Percentiles rank a stretch among this genome's conserved stretches.
These are phyloP conservation scores for Eufriesea mexicana DNA, from an alignment of 1,140 invertebrate genomes.

Conservation along the genomic window DNA sequence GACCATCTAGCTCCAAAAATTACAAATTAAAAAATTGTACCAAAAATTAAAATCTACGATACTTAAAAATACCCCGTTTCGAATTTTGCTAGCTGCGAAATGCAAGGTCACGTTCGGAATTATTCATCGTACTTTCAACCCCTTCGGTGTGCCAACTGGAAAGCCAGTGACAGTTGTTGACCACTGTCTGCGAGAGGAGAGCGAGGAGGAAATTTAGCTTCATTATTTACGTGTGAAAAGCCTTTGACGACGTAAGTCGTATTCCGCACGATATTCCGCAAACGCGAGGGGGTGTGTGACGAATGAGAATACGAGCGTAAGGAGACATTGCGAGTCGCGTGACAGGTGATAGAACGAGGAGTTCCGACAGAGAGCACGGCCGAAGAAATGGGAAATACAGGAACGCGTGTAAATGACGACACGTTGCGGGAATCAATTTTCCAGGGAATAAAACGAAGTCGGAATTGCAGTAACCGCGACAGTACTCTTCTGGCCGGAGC, in stretches of 20 bases:
- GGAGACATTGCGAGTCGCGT: slow-evolving; percentile 19
- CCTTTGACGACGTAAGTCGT: slow-evolving; percentile 4
- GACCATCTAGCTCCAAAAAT: too few species aligned
- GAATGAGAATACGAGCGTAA: slow-evolving; percentile 13
- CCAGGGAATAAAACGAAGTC: background rate
- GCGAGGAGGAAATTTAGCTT: background rate
- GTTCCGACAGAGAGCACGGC: background rate
- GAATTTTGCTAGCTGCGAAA: too few species aligned
- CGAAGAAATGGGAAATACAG: background rate
- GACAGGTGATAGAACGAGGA: slow-evolving; percentile 24
- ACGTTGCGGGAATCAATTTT: background rate
- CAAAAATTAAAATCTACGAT: too few species aligned
- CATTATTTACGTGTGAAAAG: background rate
- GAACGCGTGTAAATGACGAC: background rate
- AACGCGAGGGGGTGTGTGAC: background rate
- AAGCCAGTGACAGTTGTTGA: background rate
- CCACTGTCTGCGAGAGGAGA: background rate
- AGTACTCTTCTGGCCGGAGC: too few species aligned
- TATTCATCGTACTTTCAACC: background rate
- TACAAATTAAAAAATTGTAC: too few species aligned
- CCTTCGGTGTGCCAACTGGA: background rate
- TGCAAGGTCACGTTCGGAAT: background rate
- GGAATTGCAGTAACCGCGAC: background rate
- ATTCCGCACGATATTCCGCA: background rate
- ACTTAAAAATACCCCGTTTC: too few species aligned